phyloP scores from a whole-genome alignment of 23 tunicate species.

The Oikopleura albicans region DNA sequence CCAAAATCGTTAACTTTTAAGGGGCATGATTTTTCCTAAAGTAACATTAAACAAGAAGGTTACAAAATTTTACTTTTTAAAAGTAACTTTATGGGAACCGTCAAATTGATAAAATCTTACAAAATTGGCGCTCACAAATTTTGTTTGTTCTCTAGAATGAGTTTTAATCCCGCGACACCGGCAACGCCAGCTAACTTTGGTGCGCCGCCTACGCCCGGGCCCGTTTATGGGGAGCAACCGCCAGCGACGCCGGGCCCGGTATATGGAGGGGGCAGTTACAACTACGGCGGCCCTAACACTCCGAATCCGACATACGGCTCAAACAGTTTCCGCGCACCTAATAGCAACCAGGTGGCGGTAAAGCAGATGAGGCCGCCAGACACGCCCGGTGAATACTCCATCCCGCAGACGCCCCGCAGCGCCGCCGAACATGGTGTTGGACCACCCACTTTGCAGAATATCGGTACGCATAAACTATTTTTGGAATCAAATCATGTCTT shows the following conservation, averaged over 20 bases:
- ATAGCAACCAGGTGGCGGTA: neutral
- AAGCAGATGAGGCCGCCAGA: slow-evolving; percentile 21
- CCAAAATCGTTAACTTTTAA: no score
- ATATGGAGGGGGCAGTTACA: slow-evolving; percentile 11
- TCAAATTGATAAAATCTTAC: no score
- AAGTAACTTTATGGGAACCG: no score
- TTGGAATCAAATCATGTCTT: no score
- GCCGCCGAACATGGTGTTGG: slow-evolving; percentile 89
- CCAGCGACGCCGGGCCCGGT: slow-evolving; percentile 4
- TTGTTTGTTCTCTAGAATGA: neutral
- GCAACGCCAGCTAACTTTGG: neutral
- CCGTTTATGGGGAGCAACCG: neutral
- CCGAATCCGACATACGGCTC: neutral
- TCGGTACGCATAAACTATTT: slow-evolving; percentile 27
- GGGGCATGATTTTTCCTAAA: no score
- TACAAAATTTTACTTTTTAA: no score
- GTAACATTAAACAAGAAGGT: no score
- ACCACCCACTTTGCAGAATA: slow-evolving; percentile 53
- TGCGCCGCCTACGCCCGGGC: neutral
- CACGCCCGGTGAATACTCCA: slow-evolving; percentile 23
- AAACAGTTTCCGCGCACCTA: neutral
- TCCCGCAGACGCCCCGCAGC: slow-evolving; percentile 51
- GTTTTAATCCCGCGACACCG: neutral
- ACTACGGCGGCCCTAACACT: neutral
- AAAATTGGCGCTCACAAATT: no score